Percentiles rank a stretch among this genome's conserved stretches.
These are phyloP conservation scores for Dasyornis broadbenti DNA, from an alignment of 2,113 vertebrate genomes.

Conservation along the genomic window DNA sequence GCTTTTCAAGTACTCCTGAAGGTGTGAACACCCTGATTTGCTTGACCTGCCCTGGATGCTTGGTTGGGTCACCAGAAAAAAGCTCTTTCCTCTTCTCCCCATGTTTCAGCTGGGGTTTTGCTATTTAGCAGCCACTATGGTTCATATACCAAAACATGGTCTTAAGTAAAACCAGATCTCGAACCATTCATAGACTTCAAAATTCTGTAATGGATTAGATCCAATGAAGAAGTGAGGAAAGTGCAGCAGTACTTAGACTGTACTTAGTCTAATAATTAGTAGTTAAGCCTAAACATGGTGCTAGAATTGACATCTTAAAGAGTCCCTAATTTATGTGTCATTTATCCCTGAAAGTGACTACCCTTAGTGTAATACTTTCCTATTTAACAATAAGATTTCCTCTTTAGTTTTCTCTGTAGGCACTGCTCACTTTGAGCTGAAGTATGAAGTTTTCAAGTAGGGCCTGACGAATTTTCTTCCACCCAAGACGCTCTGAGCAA, in stretches of 20 bases:
- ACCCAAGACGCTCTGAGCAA: not conserved
- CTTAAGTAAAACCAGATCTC: not conserved
- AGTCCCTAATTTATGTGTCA: not conserved
- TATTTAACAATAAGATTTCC: not conserved
- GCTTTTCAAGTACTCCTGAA: not conserved
- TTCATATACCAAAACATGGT: not conserved
- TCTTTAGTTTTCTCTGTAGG: not conserved
- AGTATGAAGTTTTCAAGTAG: not conserved
- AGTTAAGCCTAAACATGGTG: not conserved
- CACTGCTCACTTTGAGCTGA: not conserved
- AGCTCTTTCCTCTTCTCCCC: not conserved
- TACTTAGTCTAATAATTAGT: not conserved
- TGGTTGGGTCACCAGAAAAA: not conserved
- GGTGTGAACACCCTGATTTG: not conserved
- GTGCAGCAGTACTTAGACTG: not conserved
- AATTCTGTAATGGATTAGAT: not conserved
- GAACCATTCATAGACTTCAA: not conserved
- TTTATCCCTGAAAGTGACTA: not conserved
- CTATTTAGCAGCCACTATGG: not conserved
- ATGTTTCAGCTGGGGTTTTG: not conserved
- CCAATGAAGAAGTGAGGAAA: not conserved
- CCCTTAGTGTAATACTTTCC: not conserved
- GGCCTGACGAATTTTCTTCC: not conserved
- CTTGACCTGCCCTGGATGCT: not conserved
- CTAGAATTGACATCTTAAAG: not conserved